Evolutionary conservation across 2,113 vertebrate species (phyloP).

Genomic region (Urocitellus parryii): DNA sequence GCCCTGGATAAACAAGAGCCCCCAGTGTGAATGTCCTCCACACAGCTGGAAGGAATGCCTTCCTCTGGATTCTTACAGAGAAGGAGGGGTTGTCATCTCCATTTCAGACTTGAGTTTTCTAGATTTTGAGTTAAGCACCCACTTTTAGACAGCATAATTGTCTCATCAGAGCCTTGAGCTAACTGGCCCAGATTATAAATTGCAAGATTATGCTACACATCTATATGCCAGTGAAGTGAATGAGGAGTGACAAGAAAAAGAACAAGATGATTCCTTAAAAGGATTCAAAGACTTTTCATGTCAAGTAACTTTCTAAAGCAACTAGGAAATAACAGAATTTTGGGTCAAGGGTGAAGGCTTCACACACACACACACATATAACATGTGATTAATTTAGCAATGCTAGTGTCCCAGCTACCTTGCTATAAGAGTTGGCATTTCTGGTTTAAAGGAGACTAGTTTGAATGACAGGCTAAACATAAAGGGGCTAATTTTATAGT

Average conservation of each 20-base stretch:
- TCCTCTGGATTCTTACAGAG: neutral
- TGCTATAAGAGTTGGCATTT: neutral
- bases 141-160: neutral
- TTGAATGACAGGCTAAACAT: conserved; percentile 1
- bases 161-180: neutral
- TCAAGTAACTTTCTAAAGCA: conserved; percentile 32
- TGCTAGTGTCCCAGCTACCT: neutral
- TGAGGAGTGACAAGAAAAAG: neutral
- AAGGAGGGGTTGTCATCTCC: neutral
- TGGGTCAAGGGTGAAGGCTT: neutral
- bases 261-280: conserved; percentile 1
- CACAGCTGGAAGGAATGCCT: neutral
- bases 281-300: neutral
- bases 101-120: conserved; percentile 18
- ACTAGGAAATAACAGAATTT: conserved; percentile 17
- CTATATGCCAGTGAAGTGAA: neutral
- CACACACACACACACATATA: no score
- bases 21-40: neutral
- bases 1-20: neutral
- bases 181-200: conserved; percentile 3
- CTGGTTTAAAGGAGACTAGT: neutral
- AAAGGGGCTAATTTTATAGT: neutral
- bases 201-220: neutral
- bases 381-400: neutral
- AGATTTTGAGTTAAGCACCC: neutral